Conservation (phyloP, 2,888 invertebrate species). For the Orchesella flavescens region DNA sequence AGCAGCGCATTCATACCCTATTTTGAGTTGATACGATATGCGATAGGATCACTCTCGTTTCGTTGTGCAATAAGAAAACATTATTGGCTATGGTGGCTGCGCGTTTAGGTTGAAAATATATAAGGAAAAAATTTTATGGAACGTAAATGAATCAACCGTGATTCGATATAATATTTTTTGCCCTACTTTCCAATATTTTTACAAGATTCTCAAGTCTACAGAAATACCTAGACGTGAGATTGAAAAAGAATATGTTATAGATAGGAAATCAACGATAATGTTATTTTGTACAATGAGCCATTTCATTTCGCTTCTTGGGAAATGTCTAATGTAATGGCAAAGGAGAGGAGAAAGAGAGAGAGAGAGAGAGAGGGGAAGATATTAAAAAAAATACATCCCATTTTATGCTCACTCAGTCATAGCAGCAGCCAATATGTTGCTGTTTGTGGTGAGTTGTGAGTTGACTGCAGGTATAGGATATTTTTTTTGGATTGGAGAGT, state of each 20-base stretch:
- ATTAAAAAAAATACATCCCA: too few relatives aligned
- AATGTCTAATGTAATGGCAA: background rate
- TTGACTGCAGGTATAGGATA: too few relatives aligned
- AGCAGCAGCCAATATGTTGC: too few relatives aligned
- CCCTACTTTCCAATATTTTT: slow-evolving; percentile 48
- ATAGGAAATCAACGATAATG: slow-evolving; percentile 39
- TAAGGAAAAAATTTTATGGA: slow-evolving; percentile 44
- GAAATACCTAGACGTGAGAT: background rate
- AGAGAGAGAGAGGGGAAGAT: too few relatives aligned
- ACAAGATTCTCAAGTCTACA: slow-evolving; percentile 29
- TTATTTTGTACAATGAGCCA: slow-evolving; percentile 26
- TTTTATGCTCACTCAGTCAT: too few relatives aligned
- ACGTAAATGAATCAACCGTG: slow-evolving; percentile 46
- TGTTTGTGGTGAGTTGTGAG: too few relatives aligned
- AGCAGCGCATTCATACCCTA: slow-evolving; percentile 35
- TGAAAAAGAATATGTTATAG: background rate
- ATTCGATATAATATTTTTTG: slow-evolving; percentile 36
- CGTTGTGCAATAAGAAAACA: too few relatives aligned
- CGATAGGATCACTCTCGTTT: too few relatives aligned
- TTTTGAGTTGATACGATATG: too few relatives aligned
- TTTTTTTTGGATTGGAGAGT: too few relatives aligned
- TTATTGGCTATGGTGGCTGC: too few relatives aligned
- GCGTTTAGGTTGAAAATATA: slow-evolving; percentile 31
- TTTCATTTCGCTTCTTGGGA: slow-evolving; percentile 33
- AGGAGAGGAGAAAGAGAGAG: background rate